Conservation (phyloP, 2,113 vertebrate species). For the Aegithalos caudatus region DNA sequence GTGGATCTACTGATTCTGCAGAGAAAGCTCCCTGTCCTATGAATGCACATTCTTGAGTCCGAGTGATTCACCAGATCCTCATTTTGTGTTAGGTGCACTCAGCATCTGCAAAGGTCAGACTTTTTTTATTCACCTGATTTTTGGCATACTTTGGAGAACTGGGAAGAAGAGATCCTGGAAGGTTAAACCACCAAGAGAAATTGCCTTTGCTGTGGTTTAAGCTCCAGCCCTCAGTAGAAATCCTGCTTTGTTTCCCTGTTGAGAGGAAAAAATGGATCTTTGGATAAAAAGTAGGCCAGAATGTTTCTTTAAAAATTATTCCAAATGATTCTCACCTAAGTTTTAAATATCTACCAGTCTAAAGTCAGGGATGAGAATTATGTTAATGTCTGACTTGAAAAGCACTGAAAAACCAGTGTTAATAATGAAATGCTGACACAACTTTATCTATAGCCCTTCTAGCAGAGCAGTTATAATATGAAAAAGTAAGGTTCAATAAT, state of each 20-base stretch:
- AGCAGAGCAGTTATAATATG: constrained; percentile 49
- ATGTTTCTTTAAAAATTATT: constrained; percentile 5
- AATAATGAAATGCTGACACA: constrained; percentile 63
- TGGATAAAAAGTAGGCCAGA: background rate
- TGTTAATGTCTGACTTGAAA: constrained; percentile 31
- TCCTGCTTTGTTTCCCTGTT: background rate
- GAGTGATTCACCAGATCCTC: background rate
- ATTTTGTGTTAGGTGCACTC: background rate
- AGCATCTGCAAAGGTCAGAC: background rate
- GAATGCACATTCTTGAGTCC: background rate
- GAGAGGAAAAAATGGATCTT: background rate
- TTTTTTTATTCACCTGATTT: background rate
- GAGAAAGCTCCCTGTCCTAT: background rate
- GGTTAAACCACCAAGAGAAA: background rate
- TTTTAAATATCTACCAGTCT: background rate
- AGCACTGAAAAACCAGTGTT: constrained; percentile 56
- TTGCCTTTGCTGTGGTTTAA: background rate
- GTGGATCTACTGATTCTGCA: background rate
- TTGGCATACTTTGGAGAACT: background rate
- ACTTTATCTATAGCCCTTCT: constrained; percentile 53
- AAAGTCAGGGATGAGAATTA: background rate
- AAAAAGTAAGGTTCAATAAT: constrained; percentile 67
- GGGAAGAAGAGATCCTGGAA: background rate
- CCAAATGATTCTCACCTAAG: constrained; percentile 16
- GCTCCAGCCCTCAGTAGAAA: background rate